Evolutionary conservation across 2,113 vertebrate genomes (phyloP), one percentile per base, ranked within the genome.

Genomic region (Trogon melanurus): DNA sequence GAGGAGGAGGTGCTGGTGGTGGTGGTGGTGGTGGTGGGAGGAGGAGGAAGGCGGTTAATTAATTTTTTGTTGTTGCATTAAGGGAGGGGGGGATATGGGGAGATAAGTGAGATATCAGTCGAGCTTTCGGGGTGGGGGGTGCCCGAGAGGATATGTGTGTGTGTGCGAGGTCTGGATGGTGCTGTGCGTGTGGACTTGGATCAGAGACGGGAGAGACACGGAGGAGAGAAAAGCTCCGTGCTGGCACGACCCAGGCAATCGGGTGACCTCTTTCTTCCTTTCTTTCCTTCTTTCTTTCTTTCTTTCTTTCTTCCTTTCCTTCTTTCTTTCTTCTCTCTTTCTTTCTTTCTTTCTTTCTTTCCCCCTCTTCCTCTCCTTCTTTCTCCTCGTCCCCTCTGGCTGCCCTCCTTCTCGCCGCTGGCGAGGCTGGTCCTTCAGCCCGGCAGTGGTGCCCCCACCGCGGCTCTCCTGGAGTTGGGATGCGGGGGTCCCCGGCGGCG

Each of bases 51-150:
- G 97, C 92, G 94, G 96, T 96, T 97, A 96, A 98, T 98, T 97
- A 97, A 97, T 98, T 97, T 97, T 96, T 95, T 95, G 97, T 98
- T 97, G 97, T 98, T 98, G 81, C 95, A 58, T 93, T 95, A 75
- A 86, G 94, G 79, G 94, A 91, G 70, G 87, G 94, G 88, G 81
- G 74, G 65, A 93, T 89, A 97, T 81, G 93, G 96, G 88, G 95
- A 97, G 97, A 97, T 97, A 97, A 98, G 98, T 98, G 98, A 98
- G 98, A 98, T 98, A 98, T 97, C 86, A 95, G 97, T 97, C 97
- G 94, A 97, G 98, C 98, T 97, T 96, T 95, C 44, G 88, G 95
- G 91, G 78, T 84, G 91, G 84, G 97, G 97, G 97, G 95, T 96
- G 84, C 95, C 82, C 70, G 72, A 76, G 95, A 93, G 78, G 79